These are phyloP conservation scores for Rhynchonycteris naso DNA, from an alignment of 2,797 vertebrate genomes.

Conservation along the genomic window DNA sequence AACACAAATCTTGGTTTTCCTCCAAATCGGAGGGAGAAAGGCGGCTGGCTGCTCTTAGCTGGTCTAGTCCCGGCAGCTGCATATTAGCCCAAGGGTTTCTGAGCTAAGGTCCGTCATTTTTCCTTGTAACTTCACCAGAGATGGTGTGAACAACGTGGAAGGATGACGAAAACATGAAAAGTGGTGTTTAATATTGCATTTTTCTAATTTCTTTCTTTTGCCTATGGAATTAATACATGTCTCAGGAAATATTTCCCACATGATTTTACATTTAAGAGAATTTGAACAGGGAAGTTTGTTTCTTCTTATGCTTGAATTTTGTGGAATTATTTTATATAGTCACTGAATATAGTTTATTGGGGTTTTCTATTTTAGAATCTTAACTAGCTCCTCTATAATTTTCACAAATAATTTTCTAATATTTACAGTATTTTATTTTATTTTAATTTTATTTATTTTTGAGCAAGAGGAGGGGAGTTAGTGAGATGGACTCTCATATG, in stretches of 20 bases:
- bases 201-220: background rate
- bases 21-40: background rate
- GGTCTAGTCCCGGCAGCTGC: background rate
- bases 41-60: background rate
- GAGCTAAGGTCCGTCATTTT: background rate
- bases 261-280: slow-evolving; percentile 14
- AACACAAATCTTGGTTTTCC: slow-evolving; percentile 43
- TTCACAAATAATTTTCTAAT: slow-evolving; percentile 28
- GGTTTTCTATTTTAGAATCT: slow-evolving; percentile 35
- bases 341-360: background rate
- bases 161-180: background rate
- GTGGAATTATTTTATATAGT: slow-evolving; percentile 32
- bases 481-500: too few relatives aligned
- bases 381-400: slow-evolving; percentile 22
- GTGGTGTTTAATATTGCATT: background rate
- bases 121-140: background rate
- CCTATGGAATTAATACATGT: background rate
- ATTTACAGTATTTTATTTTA: background rate
- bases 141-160: background rate
- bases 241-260: background rate
- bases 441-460: too few relatives aligned
- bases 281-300: background rate
- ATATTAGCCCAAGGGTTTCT: background rate
- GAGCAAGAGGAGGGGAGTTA: too few relatives aligned
- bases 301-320: slow-evolving; percentile 6